Evolutionary conservation across 64 coral and sea anemone genomes (phyloP).

Genomic region (Actinia equina): DNA sequence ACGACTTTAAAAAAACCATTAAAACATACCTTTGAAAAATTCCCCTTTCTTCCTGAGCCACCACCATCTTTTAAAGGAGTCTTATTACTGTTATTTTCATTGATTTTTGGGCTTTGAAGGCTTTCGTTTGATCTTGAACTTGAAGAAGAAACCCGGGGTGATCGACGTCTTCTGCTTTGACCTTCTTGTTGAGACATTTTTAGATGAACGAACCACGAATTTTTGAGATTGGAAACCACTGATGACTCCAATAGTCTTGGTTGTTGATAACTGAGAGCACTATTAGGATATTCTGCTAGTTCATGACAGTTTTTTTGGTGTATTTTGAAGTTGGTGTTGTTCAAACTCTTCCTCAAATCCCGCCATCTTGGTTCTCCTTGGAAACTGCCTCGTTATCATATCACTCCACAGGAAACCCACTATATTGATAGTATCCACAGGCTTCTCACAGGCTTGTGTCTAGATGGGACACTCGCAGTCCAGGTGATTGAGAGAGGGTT

Average conservation of each 20-base stretch:
- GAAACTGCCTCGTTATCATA: slow-evolving; percentile 56
- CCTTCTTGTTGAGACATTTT: slow-evolving; percentile 56
- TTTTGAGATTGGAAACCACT: neutral
- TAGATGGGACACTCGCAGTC: too few species aligned
- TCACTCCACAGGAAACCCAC: slow-evolving; percentile 3
- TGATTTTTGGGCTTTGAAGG: slow-evolving; percentile 18
- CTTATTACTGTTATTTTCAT: slow-evolving; percentile 35
- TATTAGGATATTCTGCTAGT: neutral
- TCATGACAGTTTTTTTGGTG: neutral
- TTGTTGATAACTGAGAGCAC: neutral
- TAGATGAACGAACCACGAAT: neutral
- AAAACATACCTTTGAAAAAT: slow-evolving; percentile 44
- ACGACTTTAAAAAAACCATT: neutral
- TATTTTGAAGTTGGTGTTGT: slow-evolving; percentile 11
- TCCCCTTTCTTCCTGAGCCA: slow-evolving; percentile 46
- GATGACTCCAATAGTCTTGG: neutral
- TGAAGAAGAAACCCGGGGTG: slow-evolving; percentile 57
- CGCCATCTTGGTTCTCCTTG: slow-evolving; percentile 65
- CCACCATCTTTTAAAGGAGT: slow-evolving; percentile 3
- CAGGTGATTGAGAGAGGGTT: too few species aligned
- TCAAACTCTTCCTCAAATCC: slow-evolving; percentile 21
- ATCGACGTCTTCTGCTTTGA: slow-evolving; percentile 33
- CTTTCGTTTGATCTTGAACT: slow-evolving; percentile 60
- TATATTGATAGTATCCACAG: too few species aligned
- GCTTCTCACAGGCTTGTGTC: too few species aligned